Conservation (phyloP, 2,113 vertebrate genomes). For the Ophthalmolycus amberensis region DNA sequence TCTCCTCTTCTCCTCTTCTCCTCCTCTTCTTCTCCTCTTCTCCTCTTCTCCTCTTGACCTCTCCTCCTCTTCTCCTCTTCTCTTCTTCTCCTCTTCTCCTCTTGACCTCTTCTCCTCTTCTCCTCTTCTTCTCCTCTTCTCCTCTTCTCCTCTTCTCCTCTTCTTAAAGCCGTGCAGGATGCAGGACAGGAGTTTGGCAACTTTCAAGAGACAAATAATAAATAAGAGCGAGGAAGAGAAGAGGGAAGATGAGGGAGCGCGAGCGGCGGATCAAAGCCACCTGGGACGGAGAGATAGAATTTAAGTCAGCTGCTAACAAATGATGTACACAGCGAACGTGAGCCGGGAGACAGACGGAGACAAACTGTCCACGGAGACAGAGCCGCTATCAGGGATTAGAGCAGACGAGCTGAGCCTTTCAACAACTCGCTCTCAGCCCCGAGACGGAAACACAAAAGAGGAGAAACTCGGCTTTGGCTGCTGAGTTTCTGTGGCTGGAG, state of each 20-base stretch:
- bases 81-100: too few species aligned
- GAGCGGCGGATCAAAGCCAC: conserved; percentile 76
- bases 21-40: too few species aligned
- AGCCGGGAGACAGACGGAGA: conserved; percentile 58
- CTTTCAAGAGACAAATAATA: conserved; percentile 55
- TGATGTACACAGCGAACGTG: conserved; percentile 73
- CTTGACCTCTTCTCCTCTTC: too few species aligned
- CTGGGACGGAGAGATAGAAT: conserved; percentile 77
- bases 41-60: too few species aligned
- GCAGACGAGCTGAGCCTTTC: conserved; percentile 57
- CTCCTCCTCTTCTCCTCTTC: too few species aligned
- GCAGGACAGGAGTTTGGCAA: conserved; percentile 71
- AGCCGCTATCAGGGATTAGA: conserved; percentile 77
- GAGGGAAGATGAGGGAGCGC: conserved; percentile 50
- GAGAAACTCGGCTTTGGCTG: conserved; percentile 13
- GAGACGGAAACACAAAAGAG: conserved; percentile 57
- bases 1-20: too few species aligned
- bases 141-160: conserved; percentile 22
- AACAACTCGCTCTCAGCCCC: conserved; percentile 59
- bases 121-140: too few species aligned
- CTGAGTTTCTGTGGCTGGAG: conserved; percentile 16
- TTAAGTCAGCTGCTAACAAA: conserved; percentile 80
- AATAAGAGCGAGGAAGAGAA: conserved; percentile 28
- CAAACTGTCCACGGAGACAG: conserved; percentile 69
- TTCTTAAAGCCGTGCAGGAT: conserved; percentile 47